Evolutionary conservation across 2,797 vertebrate genomes (phyloP).

Genomic region (Anas acuta): DNA sequence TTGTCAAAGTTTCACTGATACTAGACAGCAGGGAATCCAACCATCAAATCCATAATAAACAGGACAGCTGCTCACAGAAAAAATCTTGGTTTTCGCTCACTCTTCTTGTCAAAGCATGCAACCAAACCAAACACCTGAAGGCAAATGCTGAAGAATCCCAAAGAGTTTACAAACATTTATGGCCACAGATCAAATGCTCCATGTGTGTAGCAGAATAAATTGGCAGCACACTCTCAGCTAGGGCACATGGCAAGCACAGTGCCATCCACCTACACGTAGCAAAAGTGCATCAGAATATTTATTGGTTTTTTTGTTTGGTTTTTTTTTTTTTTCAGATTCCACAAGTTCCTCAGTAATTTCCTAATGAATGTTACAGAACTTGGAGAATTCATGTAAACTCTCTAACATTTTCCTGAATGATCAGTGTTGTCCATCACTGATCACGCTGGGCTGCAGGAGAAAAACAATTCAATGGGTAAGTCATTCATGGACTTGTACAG

Average conservation of each 20-base stretch:
- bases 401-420: neutral
- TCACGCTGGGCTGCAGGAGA: neutral
- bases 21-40: neutral
- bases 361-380: neutral
- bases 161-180: constrained; percentile 4
- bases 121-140: constrained; percentile 28
- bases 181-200: neutral
- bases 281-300: constrained; percentile 4
- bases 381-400: neutral
- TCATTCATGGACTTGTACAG: neutral
- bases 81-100: neutral
- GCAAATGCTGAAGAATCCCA: constrained; percentile 4
- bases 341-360: neutral
- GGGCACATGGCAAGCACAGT: neutral
- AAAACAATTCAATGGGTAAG: neutral
- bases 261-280: neutral
- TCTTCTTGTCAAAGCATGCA: neutral
- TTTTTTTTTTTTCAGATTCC: constrained; percentile 36
- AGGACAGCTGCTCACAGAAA: neutral
- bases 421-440: neutral
- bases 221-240: neutral
- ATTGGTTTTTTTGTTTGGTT: constrained; percentile 41
- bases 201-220: constrained; percentile 6
- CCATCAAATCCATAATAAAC: neutral
- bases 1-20: neutral